These are phyloP conservation scores for Centropristis striata DNA, from an alignment of 2,113 vertebrate genomes.

Conservation along the genomic window DNA sequence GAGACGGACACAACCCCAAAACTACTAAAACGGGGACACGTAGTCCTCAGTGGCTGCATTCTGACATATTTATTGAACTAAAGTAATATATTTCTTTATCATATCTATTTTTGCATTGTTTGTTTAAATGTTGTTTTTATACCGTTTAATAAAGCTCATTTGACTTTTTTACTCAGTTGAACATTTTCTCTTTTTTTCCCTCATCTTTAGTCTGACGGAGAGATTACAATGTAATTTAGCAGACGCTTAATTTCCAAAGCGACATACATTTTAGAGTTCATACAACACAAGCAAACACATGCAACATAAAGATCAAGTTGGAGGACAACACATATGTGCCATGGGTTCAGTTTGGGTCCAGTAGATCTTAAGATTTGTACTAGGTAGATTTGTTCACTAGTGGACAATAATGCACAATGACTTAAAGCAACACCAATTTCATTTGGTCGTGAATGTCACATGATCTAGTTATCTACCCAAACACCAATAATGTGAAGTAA, in stretches of 20 bases:
- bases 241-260: no score
- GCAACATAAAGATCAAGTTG: no score
- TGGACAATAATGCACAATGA: background rate
- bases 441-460: background rate
- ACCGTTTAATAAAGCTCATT: conserved; percentile 83
- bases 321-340: no score
- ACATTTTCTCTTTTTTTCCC: conserved; percentile 2
- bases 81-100: conserved; percentile 89
- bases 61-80: conserved; percentile 88
- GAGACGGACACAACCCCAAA: conserved; percentile 61
- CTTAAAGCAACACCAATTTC: background rate
- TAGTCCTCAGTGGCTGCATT: conserved; percentile 70
- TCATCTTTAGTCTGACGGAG: background rate
- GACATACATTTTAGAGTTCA: no score
- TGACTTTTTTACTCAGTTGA: conserved; percentile 68
- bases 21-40: conserved; percentile 68
- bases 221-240: no score
- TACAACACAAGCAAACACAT: no score
- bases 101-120: conserved; percentile 86
- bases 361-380: no score
- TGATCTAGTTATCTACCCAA: background rate
- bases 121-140: conserved; percentile 82
- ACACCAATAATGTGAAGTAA: background rate
- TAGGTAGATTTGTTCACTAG: background rate
- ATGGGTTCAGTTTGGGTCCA: no score